A percentile compares a stretch with the other conserved stretches of the same genome.
Conservation (phyloP, 1,140 invertebrate genomes). For the Apis laboriosa region DNA sequence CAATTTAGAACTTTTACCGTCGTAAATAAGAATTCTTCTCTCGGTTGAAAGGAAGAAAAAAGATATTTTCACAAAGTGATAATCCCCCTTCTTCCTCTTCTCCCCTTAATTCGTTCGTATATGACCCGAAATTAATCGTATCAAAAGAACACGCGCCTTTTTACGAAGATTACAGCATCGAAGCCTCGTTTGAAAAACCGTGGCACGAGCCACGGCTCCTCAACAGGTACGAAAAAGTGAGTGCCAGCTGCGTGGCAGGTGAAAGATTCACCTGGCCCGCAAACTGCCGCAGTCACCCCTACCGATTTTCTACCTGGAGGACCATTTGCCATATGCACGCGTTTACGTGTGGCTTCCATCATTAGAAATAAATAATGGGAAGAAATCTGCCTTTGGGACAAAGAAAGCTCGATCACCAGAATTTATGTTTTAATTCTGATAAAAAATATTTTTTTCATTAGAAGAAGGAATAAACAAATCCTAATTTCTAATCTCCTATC, state of each 20-base stretch:
- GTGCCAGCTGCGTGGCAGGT: constrained; percentile 77
- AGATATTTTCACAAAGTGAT: not conserved
- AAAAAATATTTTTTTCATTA: too few species aligned
- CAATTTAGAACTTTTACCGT: not conserved
- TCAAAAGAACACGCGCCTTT: not conserved
- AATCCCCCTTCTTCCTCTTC: not conserved
- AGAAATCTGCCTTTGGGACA: not conserved
- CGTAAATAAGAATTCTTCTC: constrained; percentile 14
- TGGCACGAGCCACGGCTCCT: constrained; percentile 40
- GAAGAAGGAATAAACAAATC: too few species aligned
- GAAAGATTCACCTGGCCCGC: constrained; percentile 75
- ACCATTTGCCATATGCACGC: constrained; percentile 69
- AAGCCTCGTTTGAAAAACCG: not conserved
- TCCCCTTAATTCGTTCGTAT: constrained; percentile 11
- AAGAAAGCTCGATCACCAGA: too few species aligned
- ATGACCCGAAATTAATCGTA: not conserved
- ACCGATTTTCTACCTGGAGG: constrained; percentile 64
- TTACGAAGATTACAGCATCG: too few species aligned
- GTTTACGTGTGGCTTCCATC: not conserved
- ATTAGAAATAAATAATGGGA: not conserved
- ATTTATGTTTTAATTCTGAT: too few species aligned
- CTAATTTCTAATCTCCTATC: too few species aligned
- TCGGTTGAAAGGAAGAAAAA: not conserved
- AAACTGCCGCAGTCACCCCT: constrained; percentile 72
- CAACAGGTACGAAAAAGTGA: constrained; percentile 46